These are phyloP conservation scores for Bettongia penicillata DNA, from an alignment of 2,113 vertebrate species.

Conservation along the genomic window DNA sequence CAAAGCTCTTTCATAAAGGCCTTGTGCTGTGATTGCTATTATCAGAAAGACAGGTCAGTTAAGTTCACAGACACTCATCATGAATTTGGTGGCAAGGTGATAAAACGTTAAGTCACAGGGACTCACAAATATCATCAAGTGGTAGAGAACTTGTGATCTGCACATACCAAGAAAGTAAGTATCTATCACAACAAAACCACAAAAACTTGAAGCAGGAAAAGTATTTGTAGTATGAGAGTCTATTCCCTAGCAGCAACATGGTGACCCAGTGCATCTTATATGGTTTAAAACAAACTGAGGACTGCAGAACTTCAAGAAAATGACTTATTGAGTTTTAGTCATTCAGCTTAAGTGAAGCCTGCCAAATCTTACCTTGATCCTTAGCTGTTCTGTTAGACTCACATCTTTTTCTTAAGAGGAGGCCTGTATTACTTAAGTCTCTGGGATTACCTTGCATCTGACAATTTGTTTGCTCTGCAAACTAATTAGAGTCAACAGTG, in stretches of 20 bases:
- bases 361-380: neutral
- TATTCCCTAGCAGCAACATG: neutral
- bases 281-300: neutral
- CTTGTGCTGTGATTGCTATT: neutral
- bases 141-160: neutral
- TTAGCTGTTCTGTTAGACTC: neutral
- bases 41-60: neutral
- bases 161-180: neutral
- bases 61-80: no score
- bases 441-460: neutral
- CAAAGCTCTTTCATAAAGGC: neutral
- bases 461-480: neutral
- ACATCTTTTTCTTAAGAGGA: neutral
- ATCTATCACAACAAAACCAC: neutral
- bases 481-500: neutral
- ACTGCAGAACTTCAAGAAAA: neutral
- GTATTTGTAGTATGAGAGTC: neutral
- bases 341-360: neutral
- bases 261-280: no score
- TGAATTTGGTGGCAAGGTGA: no score
- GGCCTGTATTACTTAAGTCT: neutral
- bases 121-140: neutral
- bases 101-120: neutral
- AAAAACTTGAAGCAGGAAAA: neutral
- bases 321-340: neutral